These are phyloP conservation scores for Argya squamiceps DNA, from an alignment of 2,797 vertebrate genomes.

Conservation along the genomic window DNA sequence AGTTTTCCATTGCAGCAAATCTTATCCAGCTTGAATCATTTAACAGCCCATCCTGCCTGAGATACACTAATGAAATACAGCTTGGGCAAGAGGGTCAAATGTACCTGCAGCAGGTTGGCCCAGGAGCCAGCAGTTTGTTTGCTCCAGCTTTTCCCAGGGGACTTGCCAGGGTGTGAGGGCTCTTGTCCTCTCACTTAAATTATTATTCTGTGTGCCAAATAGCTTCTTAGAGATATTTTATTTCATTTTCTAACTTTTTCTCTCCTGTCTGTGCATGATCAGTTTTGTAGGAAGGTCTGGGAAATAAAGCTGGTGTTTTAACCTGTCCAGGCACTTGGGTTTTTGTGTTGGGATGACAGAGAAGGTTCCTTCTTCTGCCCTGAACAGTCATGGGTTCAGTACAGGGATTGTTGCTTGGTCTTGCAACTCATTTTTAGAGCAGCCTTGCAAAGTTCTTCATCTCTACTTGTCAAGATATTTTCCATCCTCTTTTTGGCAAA, in stretches of 20 bases:
- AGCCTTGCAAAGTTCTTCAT: neutral
- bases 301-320: neutral
- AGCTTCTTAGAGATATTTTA: neutral
- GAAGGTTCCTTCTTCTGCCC: neutral
- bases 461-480: neutral
- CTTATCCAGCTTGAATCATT: constrained; percentile 70
- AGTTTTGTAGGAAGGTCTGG: neutral
- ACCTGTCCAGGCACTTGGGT: accelerated
- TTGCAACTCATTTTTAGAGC: neutral
- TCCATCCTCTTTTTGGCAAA: neutral
- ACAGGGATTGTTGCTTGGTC: neutral
- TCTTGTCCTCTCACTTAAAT: neutral
- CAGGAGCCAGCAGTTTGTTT: neutral
- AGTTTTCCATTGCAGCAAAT: constrained; percentile 64
- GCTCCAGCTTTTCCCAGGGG: constrained; percentile 1
- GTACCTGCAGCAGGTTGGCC: constrained; percentile 41
- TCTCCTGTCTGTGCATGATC: neutral
- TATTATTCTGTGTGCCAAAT: neutral
- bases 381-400: neutral
- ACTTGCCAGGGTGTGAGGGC: neutral
- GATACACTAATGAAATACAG: constrained; percentile 48
- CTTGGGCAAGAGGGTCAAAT: constrained; percentile 64
- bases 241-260: neutral
- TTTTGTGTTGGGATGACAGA: neutral
- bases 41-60: constrained; percentile 64